A percentile compares a stretch with the other conserved stretches of the same genome.
Conservation (phyloP, 2,888 invertebrate genomes). For the Ornithoptera alexandrae region DNA sequence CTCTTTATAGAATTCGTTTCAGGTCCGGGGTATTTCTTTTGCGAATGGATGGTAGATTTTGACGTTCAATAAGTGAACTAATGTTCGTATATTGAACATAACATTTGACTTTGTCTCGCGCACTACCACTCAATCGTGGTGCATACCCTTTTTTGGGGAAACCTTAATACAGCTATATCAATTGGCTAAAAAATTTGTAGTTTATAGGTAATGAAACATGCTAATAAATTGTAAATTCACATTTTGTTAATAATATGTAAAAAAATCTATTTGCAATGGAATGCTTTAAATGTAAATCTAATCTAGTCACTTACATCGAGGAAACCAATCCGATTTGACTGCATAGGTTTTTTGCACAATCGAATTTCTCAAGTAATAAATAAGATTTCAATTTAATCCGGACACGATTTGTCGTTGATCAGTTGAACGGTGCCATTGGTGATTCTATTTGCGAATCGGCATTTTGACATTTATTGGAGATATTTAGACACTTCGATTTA, state of each 20-base stretch:
- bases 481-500: constrained; percentile 39
- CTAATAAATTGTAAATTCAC: too few species aligned
- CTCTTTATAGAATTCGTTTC: too few species aligned
- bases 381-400: constrained; percentile 52
- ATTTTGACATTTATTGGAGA: constrained; percentile 57
- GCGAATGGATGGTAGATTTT: too few species aligned
- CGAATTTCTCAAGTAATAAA: constrained; percentile 32
- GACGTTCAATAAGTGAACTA: too few species aligned
- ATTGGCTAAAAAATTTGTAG: too few species aligned
- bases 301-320: constrained; percentile 17
- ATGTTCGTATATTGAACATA: too few species aligned
- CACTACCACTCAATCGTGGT: too few species aligned
- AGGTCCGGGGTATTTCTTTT: too few species aligned
- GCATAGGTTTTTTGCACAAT: constrained; percentile 26
- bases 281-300: constrained; percentile 23
- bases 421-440: constrained; percentile 50
- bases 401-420: constrained; percentile 52
- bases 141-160: too few species aligned
- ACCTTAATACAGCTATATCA: too few species aligned
- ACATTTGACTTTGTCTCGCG: too few species aligned
- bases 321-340: constrained; percentile 24
- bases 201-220: too few species aligned
- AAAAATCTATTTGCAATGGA: constrained; percentile 4
- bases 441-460: constrained; percentile 37
- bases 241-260: not conserved